phyloP scores from a whole-genome alignment of 2,113 vertebrate genomes.

The Steatornis caripensis region DNA sequence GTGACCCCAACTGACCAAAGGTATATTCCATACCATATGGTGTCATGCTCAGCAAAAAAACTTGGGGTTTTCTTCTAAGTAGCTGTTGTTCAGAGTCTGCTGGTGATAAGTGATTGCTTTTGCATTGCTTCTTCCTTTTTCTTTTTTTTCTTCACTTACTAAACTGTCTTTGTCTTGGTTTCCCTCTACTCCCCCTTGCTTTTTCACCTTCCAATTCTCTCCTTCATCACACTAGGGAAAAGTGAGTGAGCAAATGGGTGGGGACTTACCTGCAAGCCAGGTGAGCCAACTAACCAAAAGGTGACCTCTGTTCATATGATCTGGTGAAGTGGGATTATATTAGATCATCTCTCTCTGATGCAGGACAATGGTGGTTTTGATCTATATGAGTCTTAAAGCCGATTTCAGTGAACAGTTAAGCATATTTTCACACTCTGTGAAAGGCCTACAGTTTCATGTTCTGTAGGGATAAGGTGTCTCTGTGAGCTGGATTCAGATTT shows the following conservation, averaged over 20 bases:
- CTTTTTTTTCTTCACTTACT: neutral
- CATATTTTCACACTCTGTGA: neutral
- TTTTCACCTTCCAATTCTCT: neutral
- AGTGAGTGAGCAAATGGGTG: neutral
- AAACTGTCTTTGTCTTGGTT: neutral
- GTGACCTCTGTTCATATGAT: neutral
- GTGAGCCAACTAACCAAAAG: neutral
- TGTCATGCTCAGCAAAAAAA: neutral
- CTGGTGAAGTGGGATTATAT: neutral
- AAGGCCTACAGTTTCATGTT: neutral
- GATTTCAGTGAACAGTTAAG: neutral
- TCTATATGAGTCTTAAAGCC: neutral
- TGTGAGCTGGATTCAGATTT: neutral
- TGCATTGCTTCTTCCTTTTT: neutral
- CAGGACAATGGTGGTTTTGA: neutral
- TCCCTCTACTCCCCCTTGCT: too few relatives aligned
- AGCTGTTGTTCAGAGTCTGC: neutral
- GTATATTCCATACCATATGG: neutral
- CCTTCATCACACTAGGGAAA: neutral
- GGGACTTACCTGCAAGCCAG: neutral
- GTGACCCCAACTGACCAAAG: neutral
- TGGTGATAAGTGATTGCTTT: neutral
- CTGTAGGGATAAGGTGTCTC: neutral
- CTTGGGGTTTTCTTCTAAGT: neutral
- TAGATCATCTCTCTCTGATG: neutral